A percentile compares a stretch with the other conserved stretches of the same genome.
These are phyloP conservation scores for Sebastolobus alascanus DNA, from an alignment of 2,797 vertebrate genomes.

Conservation along the genomic window DNA sequence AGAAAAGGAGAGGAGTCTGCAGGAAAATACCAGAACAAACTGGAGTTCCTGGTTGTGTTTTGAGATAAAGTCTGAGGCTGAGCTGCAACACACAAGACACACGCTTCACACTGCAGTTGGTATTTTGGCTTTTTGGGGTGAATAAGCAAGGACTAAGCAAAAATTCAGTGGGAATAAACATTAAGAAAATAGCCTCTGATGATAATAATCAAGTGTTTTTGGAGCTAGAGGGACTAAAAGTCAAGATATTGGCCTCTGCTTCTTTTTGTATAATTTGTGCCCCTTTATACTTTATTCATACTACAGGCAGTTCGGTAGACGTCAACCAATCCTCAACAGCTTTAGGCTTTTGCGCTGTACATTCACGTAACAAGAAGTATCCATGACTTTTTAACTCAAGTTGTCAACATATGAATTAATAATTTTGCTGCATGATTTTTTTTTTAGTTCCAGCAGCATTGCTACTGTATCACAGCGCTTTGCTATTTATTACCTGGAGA, in stretches of 20 bases:
- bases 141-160: background rate
- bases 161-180: background rate
- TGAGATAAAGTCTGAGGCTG: background rate
- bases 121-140: background rate
- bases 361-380: background rate
- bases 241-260: background rate
- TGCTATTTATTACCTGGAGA: background rate
- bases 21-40: background rate
- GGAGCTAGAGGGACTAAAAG: background rate
- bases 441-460: background rate
- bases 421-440: background rate
- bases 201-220: background rate
- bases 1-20: background rate
- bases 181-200: background rate
- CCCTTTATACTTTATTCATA: background rate
- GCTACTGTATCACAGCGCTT: background rate
- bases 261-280: background rate
- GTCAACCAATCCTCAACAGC: background rate
- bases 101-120: background rate
- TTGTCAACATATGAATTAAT: conserved; percentile 10
- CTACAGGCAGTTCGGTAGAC: background rate
- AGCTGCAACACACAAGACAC: background rate
- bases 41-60: conserved; percentile 1
- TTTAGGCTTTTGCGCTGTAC: background rate
- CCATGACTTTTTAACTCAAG: background rate